Percentiles rank a stretch among this genome's conserved stretches.
phyloP scores from a whole-genome alignment of 1,140 invertebrate species.

The Caerostris darwini region DNA sequence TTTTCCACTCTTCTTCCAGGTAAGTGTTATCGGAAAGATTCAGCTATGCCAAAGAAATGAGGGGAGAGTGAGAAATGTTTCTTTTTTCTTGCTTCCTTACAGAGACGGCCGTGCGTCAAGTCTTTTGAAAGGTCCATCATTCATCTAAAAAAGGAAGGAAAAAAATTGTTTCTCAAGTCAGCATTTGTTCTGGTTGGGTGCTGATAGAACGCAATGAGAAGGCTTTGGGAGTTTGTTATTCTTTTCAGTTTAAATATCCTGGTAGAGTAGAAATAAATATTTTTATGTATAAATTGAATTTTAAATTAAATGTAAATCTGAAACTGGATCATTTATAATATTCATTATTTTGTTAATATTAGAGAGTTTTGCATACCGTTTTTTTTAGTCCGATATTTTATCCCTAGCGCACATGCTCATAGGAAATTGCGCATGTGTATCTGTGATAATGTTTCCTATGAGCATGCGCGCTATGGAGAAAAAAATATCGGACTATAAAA shows the following conservation, averaged over 20 bases:
- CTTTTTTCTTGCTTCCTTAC: neutral
- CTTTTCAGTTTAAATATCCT: neutral
- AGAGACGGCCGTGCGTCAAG: neutral
- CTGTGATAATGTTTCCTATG: too few species aligned
- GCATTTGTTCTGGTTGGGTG: neutral
- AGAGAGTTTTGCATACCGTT: too few species aligned
- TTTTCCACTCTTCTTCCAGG: conserved; percentile 8
- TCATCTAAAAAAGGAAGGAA: neutral
- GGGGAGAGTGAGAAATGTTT: neutral
- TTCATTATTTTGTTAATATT: too few species aligned
- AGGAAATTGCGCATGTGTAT: too few species aligned
- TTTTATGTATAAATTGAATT: too few species aligned
- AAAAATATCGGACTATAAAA: too few species aligned
- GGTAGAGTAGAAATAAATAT: neutral
- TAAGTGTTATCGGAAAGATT: conserved; percentile 31
- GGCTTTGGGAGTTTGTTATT: neutral
- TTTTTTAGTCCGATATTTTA: too few species aligned
- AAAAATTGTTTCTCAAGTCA: conserved; percentile 18
- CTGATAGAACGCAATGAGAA: neutral
- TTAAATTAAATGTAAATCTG: too few species aligned
- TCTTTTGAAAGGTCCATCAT: neutral
- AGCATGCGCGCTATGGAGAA: too few species aligned
- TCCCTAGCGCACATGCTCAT: too few species aligned
- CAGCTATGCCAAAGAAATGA: conserved; percentile 18
- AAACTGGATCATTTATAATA: too few species aligned